phyloP scores from a whole-genome alignment of 30 jellyfish, hydroid and myxozoan genomes.

The Hydra vulgaris region DNA sequence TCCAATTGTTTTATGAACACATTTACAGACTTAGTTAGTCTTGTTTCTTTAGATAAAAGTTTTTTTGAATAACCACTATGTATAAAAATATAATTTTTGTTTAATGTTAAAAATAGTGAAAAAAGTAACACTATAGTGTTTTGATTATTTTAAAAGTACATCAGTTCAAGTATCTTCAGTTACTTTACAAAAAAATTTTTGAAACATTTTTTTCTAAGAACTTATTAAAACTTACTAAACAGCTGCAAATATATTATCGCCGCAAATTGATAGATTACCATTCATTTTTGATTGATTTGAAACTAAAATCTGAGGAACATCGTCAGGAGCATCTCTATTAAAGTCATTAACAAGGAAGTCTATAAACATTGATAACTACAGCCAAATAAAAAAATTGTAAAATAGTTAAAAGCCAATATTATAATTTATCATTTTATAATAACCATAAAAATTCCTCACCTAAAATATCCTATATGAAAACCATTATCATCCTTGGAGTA shows the following conservation, averaged over 20 bases:
- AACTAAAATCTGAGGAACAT: conserved; percentile 49
- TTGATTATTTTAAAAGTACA: no score
- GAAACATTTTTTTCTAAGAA: no score
- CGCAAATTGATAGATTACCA: conserved; percentile 37
- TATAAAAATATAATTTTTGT: background rate
- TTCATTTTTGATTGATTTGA: conserved; percentile 24
- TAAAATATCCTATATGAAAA: conserved; percentile 52
- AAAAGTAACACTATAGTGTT: no score
- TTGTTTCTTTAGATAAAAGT: background rate
- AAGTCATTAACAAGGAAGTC: background rate
- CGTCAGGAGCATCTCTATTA: conserved; percentile 57
- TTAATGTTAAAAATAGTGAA: no score
- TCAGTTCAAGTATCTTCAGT: no score
- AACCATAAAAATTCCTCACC: conserved; percentile 10
- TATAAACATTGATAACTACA: background rate
- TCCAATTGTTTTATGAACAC: conserved; percentile 10
- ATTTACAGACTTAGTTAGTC: conserved; percentile 26
- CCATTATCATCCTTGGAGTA: conserved; percentile 27
- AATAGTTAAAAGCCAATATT: no score
- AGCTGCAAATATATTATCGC: conserved; percentile 70
- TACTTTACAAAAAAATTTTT: no score
- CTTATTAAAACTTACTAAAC: conserved; percentile 36
- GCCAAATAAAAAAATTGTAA: no score
- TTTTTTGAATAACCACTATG: conserved; percentile 33
- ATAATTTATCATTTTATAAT: no score